phyloP scores from a whole-genome alignment of 2,113 vertebrate species.

The Benitochromis conjunctus region DNA sequence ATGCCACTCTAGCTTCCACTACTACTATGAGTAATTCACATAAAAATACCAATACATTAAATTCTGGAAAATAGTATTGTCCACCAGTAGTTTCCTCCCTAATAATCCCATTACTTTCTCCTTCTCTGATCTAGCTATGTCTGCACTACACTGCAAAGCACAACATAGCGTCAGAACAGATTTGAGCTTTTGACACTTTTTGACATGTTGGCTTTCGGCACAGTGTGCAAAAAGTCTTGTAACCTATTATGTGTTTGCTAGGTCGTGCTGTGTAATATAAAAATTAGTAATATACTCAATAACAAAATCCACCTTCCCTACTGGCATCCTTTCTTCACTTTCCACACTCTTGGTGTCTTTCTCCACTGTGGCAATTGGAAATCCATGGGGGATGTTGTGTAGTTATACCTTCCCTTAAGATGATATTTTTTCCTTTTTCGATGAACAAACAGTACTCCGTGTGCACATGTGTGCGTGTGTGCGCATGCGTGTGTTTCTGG shows the following conservation, averaged over 20 bases:
- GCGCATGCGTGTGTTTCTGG: neutral
- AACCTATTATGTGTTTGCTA: constrained; percentile 43
- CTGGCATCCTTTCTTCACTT: constrained; percentile 43
- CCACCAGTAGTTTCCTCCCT: neutral
- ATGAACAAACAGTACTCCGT: constrained; percentile 5
- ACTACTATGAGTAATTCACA: constrained; percentile 16
- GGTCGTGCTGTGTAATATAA: constrained; percentile 54
- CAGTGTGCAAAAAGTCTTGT: constrained; percentile 17
- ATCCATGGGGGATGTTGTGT: constrained; percentile 54
- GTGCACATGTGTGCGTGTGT: neutral
- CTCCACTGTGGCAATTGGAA: constrained; percentile 54
- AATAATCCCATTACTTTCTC: constrained; percentile 24
- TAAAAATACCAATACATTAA: constrained; percentile 46
- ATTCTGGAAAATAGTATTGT: constrained; percentile 22
- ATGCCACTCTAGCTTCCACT: neutral
- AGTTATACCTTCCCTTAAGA: constrained; percentile 40
- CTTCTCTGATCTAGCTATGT: neutral
- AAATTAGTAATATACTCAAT: constrained; percentile 63
- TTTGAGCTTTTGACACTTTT: constrained; percentile 23
- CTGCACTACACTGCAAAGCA: neutral
- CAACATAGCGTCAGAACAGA: neutral
- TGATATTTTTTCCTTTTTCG: constrained; percentile 20
- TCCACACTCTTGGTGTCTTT: constrained; percentile 47
- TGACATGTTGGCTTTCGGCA: constrained; percentile 31
- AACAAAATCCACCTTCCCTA: constrained; percentile 55